Evolutionary conservation across 2,797 vertebrate genomes (phyloP), one percentile per base, ranked within the genome.

Genomic region (Sebastes alutus): DNA sequence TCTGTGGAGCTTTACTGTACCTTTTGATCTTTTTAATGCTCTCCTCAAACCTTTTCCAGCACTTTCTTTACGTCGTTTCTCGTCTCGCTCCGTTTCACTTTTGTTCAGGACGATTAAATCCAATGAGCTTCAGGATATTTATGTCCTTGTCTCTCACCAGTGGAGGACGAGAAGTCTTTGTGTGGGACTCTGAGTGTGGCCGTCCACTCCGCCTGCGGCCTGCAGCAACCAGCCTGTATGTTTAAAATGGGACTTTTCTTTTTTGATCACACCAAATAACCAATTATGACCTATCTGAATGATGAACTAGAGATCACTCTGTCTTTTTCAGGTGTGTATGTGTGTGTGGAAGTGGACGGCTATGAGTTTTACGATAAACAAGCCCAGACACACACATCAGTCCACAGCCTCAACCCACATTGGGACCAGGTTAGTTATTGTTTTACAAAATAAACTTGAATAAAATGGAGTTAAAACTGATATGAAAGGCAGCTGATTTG

Each of bases 291-390:
- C 49, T 52, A 9, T 61, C 4, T 42, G 11, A 52, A 14, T 1
- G 6, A 22, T n/a, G 46, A 54, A 7, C 6, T 29, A 13, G 16
- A 72, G n/a, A 1, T 20, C 7, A 5, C 7, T 52, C 14, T 66
- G n/a, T 78, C 35, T 38, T 23, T 64, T 78, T 67, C 80, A 96
- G 96, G 92, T 85, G 62, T 92, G 49, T 96, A 93, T 78, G 88
- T 95, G 49, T 95, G 92, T 68, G 87, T 94, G 60, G 95, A 96
- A 74, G 93, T 96, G 72, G 95, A 96, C 13, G 95, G 96, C 56
- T 94, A 87, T 29, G 89, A 91, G n/a, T 94, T 95, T 83, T 95
- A 94, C 12, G 89, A 95, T 13, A 90, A 82, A 63, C 93, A 89
- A 62, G 92, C 92, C n/a, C 92, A 95, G 84, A 95, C 96, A 0